These are phyloP conservation scores for Brachyrhaphis roseni DNA, from an alignment of 2,797 vertebrate species.

Conservation along the genomic window DNA sequence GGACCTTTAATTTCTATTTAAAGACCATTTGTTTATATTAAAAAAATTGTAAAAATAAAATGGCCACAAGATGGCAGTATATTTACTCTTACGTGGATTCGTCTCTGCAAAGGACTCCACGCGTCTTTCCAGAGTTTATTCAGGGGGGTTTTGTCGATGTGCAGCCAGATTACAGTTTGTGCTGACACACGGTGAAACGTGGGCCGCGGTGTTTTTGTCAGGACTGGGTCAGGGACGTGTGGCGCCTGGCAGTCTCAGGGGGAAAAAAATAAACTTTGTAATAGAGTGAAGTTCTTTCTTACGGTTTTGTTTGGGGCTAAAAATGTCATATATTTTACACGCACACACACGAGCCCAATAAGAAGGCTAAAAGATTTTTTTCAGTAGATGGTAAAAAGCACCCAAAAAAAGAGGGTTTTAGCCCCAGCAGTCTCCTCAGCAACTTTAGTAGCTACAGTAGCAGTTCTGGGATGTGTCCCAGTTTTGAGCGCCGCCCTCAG, in stretches of 20 bases:
- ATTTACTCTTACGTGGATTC: background rate
- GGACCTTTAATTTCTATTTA: no score
- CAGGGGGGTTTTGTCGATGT: slow-evolving; percentile 7
- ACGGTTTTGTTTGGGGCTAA: background rate
- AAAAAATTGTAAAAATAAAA: background rate
- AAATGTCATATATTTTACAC: background rate
- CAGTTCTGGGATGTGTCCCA: slow-evolving; percentile 39
- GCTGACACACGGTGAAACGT: slow-evolving; percentile 44
- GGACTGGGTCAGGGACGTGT: background rate
- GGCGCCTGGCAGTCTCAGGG: slow-evolving; percentile 12
- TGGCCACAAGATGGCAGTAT: slow-evolving; percentile 45
- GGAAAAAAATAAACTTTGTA: background rate
- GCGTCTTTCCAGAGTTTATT: slow-evolving; percentile 4
- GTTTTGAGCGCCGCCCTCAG: slow-evolving; percentile 61
- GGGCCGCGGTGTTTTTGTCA: slow-evolving; percentile 10
- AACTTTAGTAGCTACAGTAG: slow-evolving; percentile 23
- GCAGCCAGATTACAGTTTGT: slow-evolving; percentile 14
- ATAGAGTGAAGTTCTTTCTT: background rate
- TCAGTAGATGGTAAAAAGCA: background rate
- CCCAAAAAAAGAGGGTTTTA: background rate
- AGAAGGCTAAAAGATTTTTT: background rate
- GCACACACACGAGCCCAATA: no score
- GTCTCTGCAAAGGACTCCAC: background rate
- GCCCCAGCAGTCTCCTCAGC: slow-evolving; percentile 9
- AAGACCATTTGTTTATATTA: no score